Percentiles rank a stretch among this genome's conserved stretches.
phyloP scores from a whole-genome alignment of 2,888 invertebrate genomes.

The Scaptomyza reducta region DNA sequence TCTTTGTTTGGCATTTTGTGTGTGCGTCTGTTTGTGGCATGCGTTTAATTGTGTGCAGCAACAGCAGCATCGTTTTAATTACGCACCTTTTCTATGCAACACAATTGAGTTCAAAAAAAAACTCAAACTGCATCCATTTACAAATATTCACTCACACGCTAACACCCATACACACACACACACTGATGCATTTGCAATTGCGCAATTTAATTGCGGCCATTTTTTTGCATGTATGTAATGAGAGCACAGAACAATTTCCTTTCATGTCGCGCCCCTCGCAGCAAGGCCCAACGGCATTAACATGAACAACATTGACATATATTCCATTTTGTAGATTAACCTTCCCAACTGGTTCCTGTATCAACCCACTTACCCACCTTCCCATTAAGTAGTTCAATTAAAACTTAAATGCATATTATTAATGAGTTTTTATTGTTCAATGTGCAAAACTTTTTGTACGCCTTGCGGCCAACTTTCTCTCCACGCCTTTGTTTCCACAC shows the following conservation, averaged over 20 bases:
- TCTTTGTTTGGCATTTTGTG: constrained; percentile 31
- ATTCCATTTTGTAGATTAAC: constrained; percentile 1
- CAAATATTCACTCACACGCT: constrained; percentile 6
- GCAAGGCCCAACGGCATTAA: constrained; percentile 33
- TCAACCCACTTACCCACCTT: neutral
- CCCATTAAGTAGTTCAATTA: constrained; percentile 77
- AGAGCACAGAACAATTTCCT: constrained; percentile 62
- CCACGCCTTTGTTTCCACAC: constrained; percentile 3
- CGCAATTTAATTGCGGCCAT: constrained; percentile 57
- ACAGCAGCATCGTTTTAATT: constrained; percentile 68
- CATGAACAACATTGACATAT: constrained; percentile 22
- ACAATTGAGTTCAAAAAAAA: constrained; percentile 62
- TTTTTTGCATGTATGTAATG: constrained; percentile 55
- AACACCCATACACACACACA: neutral
- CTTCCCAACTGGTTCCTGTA: no score
- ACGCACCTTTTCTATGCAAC: constrained; percentile 69
- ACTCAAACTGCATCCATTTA: constrained; percentile 49
- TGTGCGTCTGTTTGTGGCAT: constrained; percentile 53
- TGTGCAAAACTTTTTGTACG: constrained; percentile 57
- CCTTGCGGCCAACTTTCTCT: constrained; percentile 53
- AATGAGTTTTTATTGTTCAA: constrained; percentile 79
- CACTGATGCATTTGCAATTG: constrained; percentile 29
- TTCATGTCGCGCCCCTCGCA: constrained; percentile 41
- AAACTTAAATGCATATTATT: constrained; percentile 77
- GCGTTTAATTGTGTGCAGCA: constrained; percentile 70